Evolutionary conservation across 2,888 invertebrate species (phyloP), one percentile per base, ranked within the genome.

Genomic region (Acrobasis consociella): DNA sequence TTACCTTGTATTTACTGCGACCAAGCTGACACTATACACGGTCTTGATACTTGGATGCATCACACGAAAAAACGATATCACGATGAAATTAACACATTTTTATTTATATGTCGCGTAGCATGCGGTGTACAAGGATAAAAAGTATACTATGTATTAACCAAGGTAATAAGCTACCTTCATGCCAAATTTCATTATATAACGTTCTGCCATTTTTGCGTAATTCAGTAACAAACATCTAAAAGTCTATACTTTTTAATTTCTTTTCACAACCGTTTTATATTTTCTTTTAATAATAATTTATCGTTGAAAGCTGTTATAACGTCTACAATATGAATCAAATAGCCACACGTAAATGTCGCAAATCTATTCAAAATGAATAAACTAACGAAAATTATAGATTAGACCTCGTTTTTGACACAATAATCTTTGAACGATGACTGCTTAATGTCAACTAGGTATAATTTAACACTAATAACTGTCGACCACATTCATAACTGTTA

Each of bases 1-100:
- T 92, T 92, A 91, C 92, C 92, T 91, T 91, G 91, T 91, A 91
- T 91, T 91, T 91, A 91, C 92, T 91, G 91, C 87, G 89, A 86
- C 80, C 85, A 81, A 77, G 76, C 73, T 75, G 67, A 64, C 59
- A 74, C 75, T 74, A 73, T 69, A 64, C 62, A 63, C 73, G 67
- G 39, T 81, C 86, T 91, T 91, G 91, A 81, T 88, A 84, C 89
- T 87, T 72, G 74, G 49, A 17, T 64, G 59, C 62, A 62, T 65
- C 70, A 10, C 3, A 38, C 38, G 65, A 58, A 63, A 67, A 66
- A 67, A 64, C 65, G 65, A 65, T 46, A 46, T 52, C n/a, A 37
- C 38, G 65, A 63, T 65, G 60, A 62, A 62, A 55, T 22, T n/a
- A 42, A 53, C n/a, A 58, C 53, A 58, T 60, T 37, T 50, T n/a